A percentile compares a stretch with the other conserved stretches of the same genome.
These are phyloP conservation scores for Periophthalmus modestus DNA, from an alignment of 2,113 vertebrate species.

Conservation along the genomic window DNA sequence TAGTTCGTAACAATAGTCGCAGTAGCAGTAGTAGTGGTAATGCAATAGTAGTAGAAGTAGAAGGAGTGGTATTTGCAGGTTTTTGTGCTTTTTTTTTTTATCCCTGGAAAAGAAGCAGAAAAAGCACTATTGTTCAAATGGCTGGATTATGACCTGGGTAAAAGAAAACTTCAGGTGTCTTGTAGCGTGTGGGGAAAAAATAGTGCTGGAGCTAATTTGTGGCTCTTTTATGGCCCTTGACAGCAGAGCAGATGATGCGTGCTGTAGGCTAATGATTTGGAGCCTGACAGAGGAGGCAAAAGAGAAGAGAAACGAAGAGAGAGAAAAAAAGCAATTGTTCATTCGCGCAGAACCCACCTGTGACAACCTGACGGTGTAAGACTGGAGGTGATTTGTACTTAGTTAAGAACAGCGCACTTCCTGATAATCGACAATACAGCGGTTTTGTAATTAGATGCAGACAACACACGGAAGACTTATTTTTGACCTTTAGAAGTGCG, in stretches of 20 bases:
- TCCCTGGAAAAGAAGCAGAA: background rate
- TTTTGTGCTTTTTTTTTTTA: background rate
- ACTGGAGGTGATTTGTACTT: slow-evolving; percentile 8
- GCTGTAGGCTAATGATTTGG: slow-evolving; percentile 44
- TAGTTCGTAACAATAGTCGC: too few species aligned
- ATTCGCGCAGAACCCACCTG: slow-evolving; percentile 61
- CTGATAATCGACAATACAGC: too few species aligned
- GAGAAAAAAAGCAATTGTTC: slow-evolving; percentile 36
- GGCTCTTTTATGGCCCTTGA: background rate
- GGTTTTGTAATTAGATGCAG: too few species aligned
- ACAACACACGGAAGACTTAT: too few species aligned
- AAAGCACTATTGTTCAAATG: background rate
- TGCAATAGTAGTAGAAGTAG: background rate
- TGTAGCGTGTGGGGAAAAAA: background rate
- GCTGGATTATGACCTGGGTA: background rate
- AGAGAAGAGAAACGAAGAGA: slow-evolving; percentile 16
- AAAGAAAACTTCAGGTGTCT: background rate
- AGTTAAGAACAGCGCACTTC: too few species aligned
- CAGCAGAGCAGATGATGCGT: slow-evolving; percentile 4
- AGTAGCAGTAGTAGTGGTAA: too few species aligned
- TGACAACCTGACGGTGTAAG: slow-evolving; percentile 51
- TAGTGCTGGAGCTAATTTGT: slow-evolving; percentile 19
- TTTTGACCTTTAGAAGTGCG: too few species aligned
- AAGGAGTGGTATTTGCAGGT: background rate
- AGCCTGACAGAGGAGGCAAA: background rate